phyloP scores from a whole-genome alignment of 2,888 invertebrate genomes.

The Tetropium fuscum region DNA sequence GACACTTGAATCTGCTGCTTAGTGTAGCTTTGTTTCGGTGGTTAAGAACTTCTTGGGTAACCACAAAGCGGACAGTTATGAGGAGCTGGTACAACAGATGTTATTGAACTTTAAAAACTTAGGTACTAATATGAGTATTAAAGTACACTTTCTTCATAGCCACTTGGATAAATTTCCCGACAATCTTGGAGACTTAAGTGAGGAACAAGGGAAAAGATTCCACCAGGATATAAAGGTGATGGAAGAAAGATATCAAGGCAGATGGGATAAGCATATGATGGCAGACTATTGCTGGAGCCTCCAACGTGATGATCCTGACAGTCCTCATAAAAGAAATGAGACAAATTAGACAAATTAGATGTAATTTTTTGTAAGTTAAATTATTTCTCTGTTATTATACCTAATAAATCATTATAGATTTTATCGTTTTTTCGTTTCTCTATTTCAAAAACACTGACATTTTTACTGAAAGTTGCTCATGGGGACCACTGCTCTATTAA shows the following conservation, averaged over 20 bases:
- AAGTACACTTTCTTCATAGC: slow-evolving; percentile 57
- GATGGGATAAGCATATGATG: slow-evolving; percentile 54
- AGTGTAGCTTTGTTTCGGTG: not conserved
- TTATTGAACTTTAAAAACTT: slow-evolving; percentile 20
- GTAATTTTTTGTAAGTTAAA: too few relatives aligned
- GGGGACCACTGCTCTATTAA: too few relatives aligned
- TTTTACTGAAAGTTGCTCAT: too few relatives aligned
- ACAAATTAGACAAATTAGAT: too few relatives aligned
- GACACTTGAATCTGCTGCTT: too few relatives aligned
- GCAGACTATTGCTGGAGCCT: too few relatives aligned
- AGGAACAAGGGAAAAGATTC: slow-evolving; percentile 60
- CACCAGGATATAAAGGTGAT: slow-evolving; percentile 58
- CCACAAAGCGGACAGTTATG: slow-evolving; percentile 25
- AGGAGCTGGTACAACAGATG: slow-evolving; percentile 17
- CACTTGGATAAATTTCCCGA: slow-evolving; percentile 58
- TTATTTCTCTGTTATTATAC: too few relatives aligned
- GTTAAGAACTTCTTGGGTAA: slow-evolving; percentile 30
- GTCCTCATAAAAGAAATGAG: too few relatives aligned
- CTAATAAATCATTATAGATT: too few relatives aligned
- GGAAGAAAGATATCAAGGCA: slow-evolving; percentile 56
- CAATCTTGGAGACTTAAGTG: slow-evolving; percentile 58
- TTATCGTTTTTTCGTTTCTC: too few relatives aligned
- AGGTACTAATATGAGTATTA: slow-evolving; percentile 55
- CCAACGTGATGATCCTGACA: too few relatives aligned
- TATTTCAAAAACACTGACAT: too few relatives aligned